phyloP scores from a whole-genome alignment of 2,888 invertebrate genomes.

The Lysandra coridon region DNA sequence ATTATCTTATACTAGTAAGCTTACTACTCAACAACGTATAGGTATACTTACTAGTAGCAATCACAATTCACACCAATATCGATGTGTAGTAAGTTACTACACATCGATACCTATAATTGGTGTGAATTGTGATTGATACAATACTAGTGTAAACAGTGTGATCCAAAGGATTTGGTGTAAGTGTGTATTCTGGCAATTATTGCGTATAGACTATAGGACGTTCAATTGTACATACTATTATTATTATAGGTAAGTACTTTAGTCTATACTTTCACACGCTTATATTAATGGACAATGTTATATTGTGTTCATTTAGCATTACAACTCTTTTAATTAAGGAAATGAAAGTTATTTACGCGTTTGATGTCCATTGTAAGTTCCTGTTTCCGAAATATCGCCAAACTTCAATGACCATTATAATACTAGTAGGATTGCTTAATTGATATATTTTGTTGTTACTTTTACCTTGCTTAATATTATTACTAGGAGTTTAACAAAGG shows the following conservation, averaged over 20 bases:
- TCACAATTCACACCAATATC: no score
- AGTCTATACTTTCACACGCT: constrained; percentile 8
- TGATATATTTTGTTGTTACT: not conserved
- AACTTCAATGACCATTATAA: not conserved
- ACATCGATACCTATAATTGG: no score
- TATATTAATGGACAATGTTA: not conserved
- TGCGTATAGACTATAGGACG: no score
- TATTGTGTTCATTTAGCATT: constrained; percentile 16
- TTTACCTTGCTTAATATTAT: not conserved
- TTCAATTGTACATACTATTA: no score
- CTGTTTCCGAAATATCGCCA: not conserved
- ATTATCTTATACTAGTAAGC: no score
- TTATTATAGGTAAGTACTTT: not conserved
- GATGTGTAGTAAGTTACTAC: no score
- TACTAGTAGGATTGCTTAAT: not conserved
- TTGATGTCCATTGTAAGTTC: not conserved
- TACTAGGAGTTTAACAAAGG: not conserved
- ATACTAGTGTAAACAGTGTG: no score
- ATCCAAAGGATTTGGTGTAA: no score
- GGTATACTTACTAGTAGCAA: no score
- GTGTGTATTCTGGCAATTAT: no score
- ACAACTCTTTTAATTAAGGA: not conserved
- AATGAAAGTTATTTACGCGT: constrained; percentile 1
- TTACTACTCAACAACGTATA: no score
- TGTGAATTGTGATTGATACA: no score